Conservation (phyloP, 1,140 invertebrate genomes). For the Brachionus koreanus region DNA sequence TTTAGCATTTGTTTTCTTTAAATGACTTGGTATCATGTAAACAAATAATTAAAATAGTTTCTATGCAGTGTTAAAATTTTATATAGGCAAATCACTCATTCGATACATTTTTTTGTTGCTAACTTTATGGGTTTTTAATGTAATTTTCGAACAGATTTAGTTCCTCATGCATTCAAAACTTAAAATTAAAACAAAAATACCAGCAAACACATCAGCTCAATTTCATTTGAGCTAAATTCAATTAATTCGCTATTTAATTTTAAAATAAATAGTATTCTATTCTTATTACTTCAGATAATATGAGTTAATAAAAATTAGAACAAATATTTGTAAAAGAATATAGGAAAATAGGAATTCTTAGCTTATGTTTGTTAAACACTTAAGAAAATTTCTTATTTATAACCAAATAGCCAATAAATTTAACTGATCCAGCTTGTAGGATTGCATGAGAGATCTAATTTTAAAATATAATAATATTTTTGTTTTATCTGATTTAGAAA, state of each 20-base stretch:
- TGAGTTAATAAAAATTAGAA: neutral
- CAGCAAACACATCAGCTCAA: too few relatives aligned
- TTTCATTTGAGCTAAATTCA: too few relatives aligned
- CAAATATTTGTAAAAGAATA: neutral
- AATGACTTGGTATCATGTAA: constrained; percentile 30
- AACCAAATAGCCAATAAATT: neutral
- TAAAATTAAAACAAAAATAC: too few relatives aligned
- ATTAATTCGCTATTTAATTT: neutral
- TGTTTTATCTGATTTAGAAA: neutral
- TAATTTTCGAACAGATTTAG: neutral
- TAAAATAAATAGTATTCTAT: neutral
- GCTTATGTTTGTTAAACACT: neutral
- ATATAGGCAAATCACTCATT: neutral
- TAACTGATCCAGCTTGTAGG: neutral
- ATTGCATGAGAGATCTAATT: constrained; percentile 2
- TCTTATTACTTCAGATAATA: neutral
- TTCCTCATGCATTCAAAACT: neutral
- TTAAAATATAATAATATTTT: neutral
- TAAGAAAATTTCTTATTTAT: neutral
- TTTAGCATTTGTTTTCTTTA: neutral
- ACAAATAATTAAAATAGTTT: constrained; percentile 31
- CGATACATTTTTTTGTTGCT: neutral
- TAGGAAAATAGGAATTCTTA: neutral
- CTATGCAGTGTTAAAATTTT: neutral
- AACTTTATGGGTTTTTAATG: neutral